Percentiles rank a stretch among this genome's conserved stretches.
Evolutionary conservation across 2,797 vertebrate species (phyloP).

Genomic region (Phataginus tricuspis): DNA sequence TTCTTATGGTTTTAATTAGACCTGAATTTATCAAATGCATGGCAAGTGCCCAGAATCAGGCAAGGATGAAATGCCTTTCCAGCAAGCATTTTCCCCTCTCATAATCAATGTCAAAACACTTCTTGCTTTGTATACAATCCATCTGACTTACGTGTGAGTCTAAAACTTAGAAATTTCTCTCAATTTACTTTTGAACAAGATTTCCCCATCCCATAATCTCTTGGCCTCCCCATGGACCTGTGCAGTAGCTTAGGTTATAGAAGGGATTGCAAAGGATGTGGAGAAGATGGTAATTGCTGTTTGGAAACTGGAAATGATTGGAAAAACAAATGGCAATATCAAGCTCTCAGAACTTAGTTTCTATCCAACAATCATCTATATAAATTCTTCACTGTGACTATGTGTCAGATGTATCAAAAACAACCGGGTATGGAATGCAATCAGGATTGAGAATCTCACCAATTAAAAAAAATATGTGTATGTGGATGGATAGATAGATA

Average conservation of each 20-base stretch:
- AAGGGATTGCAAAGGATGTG: not conserved
- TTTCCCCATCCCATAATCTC: not conserved
- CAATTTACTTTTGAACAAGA: conserved; percentile 29
- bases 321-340: conserved; percentile 47
- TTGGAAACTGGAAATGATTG: conserved; percentile 33
- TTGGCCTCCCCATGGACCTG: not conserved
- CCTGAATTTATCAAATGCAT: conserved; percentile 7
- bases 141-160: conserved; percentile 19
- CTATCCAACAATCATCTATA: not conserved
- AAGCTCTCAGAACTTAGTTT: conserved; percentile 47
- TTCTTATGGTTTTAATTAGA: conserved; percentile 63
- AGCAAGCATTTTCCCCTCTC: not conserved
- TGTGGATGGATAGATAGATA: not conserved
- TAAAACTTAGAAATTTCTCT: not conserved
- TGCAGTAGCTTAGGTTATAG: not conserved
- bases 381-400: not conserved
- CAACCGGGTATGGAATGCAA: not conserved
- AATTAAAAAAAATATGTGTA: not conserved
- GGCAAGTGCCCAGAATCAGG: not conserved
- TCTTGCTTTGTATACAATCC: conserved; percentile 52
- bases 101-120: conserved; percentile 58
- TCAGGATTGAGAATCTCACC: conserved; percentile 1
- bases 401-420: not conserved
- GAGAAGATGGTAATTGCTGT: conserved; percentile 29
- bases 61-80: not conserved